phyloP scores from a whole-genome alignment of 2,797 vertebrate species.

The Tympanoctomys barrerae region DNA sequence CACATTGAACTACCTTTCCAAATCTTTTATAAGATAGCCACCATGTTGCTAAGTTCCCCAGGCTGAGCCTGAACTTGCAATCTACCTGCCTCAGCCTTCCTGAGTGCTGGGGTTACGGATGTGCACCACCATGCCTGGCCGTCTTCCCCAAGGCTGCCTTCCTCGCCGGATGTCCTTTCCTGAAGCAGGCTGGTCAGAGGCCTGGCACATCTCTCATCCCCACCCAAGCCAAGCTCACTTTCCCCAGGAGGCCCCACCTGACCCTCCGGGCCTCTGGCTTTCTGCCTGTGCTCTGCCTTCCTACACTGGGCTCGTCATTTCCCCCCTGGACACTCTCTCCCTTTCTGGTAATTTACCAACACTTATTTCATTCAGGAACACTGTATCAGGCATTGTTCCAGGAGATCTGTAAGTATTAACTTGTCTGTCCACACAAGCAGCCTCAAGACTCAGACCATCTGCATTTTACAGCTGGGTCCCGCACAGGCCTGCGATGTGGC shows the following conservation, averaged over 20 bases:
- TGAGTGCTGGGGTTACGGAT: neutral
- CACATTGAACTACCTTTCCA: neutral
- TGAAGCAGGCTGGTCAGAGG: neutral
- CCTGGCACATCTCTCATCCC: neutral
- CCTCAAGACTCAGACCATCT: neutral
- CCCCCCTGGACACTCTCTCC: neutral
- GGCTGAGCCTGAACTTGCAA: neutral
- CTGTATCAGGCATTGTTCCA: neutral
- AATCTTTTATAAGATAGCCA: neutral
- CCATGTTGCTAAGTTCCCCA: neutral
- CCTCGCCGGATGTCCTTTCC: neutral
- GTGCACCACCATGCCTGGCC: neutral
- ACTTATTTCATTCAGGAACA: neutral
- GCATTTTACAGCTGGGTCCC: neutral
- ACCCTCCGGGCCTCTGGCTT: neutral
- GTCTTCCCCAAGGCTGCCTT: neutral
- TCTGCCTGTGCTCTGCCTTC: neutral
- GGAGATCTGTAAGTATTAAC: neutral
- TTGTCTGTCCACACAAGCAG: neutral
- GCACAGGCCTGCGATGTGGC: neutral
- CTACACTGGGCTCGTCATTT: neutral
- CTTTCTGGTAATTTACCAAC: neutral
- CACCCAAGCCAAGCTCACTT: neutral
- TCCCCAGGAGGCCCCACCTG: neutral
- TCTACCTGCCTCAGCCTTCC: neutral